A percentile compares a stretch with the other conserved stretches of the same genome.
phyloP scores from a whole-genome alignment of 1,140 invertebrate species.

The Laupala kohalensis region DNA sequence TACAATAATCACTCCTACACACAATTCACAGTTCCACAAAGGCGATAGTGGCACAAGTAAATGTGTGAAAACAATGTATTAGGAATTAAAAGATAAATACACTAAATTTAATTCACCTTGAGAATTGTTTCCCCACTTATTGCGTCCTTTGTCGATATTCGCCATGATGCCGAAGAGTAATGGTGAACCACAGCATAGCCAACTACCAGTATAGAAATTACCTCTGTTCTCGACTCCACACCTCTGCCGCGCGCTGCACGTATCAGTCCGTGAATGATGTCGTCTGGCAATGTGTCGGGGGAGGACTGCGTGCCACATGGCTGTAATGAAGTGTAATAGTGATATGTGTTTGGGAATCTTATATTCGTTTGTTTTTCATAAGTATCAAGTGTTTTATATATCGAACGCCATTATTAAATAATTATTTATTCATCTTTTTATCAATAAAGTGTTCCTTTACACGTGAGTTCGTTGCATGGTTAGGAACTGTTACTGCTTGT shows the following conservation, averaged over 20 bases:
- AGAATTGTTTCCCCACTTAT: slow-evolving; percentile 34
- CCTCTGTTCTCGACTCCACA: slow-evolving; percentile 14
- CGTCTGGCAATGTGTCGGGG: too few relatives aligned
- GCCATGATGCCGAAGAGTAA: slow-evolving; percentile 29
- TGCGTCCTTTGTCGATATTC: slow-evolving; percentile 38
- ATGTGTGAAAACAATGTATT: neutral
- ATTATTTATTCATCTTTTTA: too few relatives aligned
- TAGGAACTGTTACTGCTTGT: too few relatives aligned
- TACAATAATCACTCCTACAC: neutral
- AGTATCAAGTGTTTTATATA: neutral
- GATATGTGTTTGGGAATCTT: neutral
- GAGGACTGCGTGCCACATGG: slow-evolving; percentile 11
- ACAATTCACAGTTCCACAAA: neutral
- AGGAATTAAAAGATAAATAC: neutral
- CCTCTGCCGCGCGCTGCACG: neutral
- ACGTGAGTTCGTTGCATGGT: too few relatives aligned
- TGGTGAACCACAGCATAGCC: neutral
- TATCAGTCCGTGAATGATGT: slow-evolving; percentile 9
- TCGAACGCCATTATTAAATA: neutral
- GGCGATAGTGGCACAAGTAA: neutral
- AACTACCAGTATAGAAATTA: neutral
- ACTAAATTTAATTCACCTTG: slow-evolving; percentile 26
- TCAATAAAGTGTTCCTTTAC: too few relatives aligned
- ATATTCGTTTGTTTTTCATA: neutral
- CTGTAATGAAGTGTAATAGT: slow-evolving; percentile 35